Evolutionary conservation across 2,888 invertebrate genomes (phyloP).

Genomic region (Drosophila kuntzei): DNA sequence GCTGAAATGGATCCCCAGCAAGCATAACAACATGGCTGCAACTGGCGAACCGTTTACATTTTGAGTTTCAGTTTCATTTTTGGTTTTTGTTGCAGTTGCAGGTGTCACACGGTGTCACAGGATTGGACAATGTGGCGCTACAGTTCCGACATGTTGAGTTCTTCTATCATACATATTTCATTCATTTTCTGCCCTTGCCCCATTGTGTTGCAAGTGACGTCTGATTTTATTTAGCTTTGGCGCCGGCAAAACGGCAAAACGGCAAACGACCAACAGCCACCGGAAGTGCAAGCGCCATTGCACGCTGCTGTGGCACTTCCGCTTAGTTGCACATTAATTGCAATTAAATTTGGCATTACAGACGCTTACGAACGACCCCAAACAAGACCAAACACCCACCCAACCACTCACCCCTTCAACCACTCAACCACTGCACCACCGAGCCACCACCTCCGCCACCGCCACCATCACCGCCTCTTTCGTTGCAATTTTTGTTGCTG

Average conservation of each 20-base stretch:
- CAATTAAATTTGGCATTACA: slow-evolving; percentile 76
- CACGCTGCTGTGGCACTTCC: slow-evolving; percentile 62
- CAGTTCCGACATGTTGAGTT: background rate
- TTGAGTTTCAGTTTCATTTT: background rate
- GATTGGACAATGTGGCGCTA: slow-evolving; percentile 25
- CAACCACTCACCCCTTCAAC: background rate
- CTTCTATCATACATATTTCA: slow-evolving; percentile 1
- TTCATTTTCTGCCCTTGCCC: background rate
- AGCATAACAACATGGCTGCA: slow-evolving; percentile 6
- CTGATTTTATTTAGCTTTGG: slow-evolving; percentile 44
- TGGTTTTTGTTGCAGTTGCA: slow-evolving; percentile 4
- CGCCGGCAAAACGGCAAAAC: slow-evolving; percentile 23
- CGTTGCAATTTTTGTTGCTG: slow-evolving; percentile 65
- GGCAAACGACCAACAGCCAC: slow-evolving; percentile 4
- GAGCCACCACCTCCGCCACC: background rate
- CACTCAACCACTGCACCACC: background rate
- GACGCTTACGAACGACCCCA: slow-evolving; percentile 18
- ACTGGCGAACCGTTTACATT: slow-evolving; percentile 9
- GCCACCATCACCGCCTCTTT: slow-evolving; percentile 23
- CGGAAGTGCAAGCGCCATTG: slow-evolving; percentile 63
- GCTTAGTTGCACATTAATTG: slow-evolving; percentile 77
- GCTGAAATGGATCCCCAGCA: slow-evolving; percentile 17
- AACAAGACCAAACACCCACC: background rate
- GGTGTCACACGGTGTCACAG: slow-evolving; percentile 22
- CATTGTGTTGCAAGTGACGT: slow-evolving; percentile 33